Base-by-base conservation (phyloP, 37 sponge, comb jelly and placozoan genomes). In the Diacarnus erythraeanus region DNA sequence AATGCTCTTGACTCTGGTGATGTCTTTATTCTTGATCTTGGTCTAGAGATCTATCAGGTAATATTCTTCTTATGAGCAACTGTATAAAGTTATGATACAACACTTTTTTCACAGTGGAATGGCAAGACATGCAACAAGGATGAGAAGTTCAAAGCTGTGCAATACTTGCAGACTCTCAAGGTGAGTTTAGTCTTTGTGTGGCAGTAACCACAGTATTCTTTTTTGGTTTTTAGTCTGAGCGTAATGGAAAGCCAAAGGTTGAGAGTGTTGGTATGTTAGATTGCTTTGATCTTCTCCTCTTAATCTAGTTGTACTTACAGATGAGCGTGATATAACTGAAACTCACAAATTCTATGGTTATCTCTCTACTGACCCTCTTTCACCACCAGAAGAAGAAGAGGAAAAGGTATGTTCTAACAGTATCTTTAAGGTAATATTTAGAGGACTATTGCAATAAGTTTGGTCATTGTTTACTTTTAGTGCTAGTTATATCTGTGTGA, bases 111-210 rank as follows among this genome's bases (percentile, higher is more conserved):
- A 0, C 83, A 96, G 89, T 98, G 94, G 92, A 90, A 93, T 64
- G 99, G 99, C 10, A 88, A 84, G 59, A 93, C 91, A 0, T 86
- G 90, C 77, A 98, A 98, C 82, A 98, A 98, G 81, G 97, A 98
- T 75, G 99, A 98, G 86, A 90, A 89, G 76, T 87, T 93, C 84
- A 98, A 91, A 76, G 99, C 92, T 36, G 82, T 89, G 8, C 99
- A 98, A 73, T 93, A 77, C 74, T 59, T 91, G 0, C 91, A 92
- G 56, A 80, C 80, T 12, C 44, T 98, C 57, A 95, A 94, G 90
- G 92, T 88, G 33, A 29, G 42, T 18, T 20, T 21, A 58, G 20
- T 30, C 43, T 59, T 34, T 59, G 61, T 76, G 12, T 33, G 22
- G n/a, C n/a, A n/a, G n/a, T n/a, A n/a, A n/a, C n/a, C n/a, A n/a